Percentiles rank a stretch among this genome's conserved stretches.
phyloP scores from a whole-genome alignment of 2,113 vertebrate species.

The Rhea americana region DNA sequence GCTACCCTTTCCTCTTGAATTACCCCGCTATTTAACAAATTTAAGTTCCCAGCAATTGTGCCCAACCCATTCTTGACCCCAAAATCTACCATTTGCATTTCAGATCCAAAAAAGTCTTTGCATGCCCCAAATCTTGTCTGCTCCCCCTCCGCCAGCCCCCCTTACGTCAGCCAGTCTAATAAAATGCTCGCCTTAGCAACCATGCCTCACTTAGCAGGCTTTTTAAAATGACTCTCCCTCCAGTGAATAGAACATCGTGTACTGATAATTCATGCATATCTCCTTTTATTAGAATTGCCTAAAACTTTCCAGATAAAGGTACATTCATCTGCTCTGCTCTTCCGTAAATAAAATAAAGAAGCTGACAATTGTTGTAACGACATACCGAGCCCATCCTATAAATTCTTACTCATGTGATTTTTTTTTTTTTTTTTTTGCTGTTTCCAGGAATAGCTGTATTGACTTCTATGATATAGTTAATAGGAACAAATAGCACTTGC shows the following conservation, averaged over 20 bases:
- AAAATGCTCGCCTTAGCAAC: conserved; percentile 68
- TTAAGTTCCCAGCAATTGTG: background rate
- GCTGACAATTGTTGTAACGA: conserved; percentile 70
- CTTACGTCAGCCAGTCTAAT: conserved; percentile 61
- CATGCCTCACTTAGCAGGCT: conserved; percentile 46
- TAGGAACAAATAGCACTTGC: background rate
- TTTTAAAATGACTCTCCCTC: conserved; percentile 44
- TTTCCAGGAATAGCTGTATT: conserved; percentile 30
- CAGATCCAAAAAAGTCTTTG: background rate
- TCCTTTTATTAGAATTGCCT: conserved; percentile 73
- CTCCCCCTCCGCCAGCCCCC: background rate
- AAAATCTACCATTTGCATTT: conserved; percentile 26
- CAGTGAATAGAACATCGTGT: conserved; percentile 56
- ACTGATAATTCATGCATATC: conserved; percentile 62
- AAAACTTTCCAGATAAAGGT: conserved; percentile 74
- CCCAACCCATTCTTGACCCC: background rate
- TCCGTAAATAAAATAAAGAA: conserved; percentile 60
- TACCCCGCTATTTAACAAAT: background rate
- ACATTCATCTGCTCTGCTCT: conserved; percentile 61
- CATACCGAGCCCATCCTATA: conserved; percentile 47
- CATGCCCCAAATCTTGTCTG: conserved; percentile 27
- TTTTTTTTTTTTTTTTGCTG: background rate
- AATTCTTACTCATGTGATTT: background rate
- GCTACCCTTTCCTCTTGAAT: background rate
- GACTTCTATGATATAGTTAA: background rate